Base-by-base conservation (phyloP, 1,140 invertebrate genomes). In the Lordiphosa mommai region DNA sequence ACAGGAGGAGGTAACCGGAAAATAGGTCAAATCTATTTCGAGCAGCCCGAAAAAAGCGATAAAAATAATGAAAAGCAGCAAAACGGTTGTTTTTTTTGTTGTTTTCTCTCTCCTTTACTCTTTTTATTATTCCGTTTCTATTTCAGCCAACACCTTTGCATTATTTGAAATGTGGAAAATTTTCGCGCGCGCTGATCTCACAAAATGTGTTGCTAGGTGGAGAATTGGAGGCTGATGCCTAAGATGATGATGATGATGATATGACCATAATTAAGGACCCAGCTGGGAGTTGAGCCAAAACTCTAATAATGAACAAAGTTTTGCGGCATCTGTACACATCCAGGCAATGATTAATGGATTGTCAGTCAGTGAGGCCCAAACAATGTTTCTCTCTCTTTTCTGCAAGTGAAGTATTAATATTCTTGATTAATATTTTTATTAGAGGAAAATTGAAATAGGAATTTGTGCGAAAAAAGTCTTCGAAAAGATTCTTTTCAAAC, bases 41-140 rank as follows among this genome's bases (percentile, higher is more conserved):
- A 33, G 44, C 44, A 17, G 44, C 12, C 29, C 23, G 29, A 47
- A 33, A 43, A 43, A 43, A 29, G 14, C 29, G 44, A 47, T 47
- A 47, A 47, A 47, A 47, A 47, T 47, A 47, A 47, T 47, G 44
- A 47, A 30, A 47, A 47, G 27, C 44, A 47, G 44, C 44, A 47
- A 47, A 47, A 47, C 44, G 44, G 44, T 47, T 47, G 32, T 12
- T 27, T n/a, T 43, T 43, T 43, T 47, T 47, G 32, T 12, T 27
- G 20, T 43, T 43, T 43, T 43, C 40, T 43, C 44, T 47, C 30
- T 33, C 23, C 27, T 44, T 44, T 29, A 6, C 16, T n/a, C 37
- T n/a, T 40, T 9, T 40, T 40, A 40, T 40, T 40, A 40, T 44
- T 44, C 27, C 44, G 27, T 32, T 47, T 47, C 27, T 43, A 16